Evolutionary conservation across 2,113 vertebrate species (phyloP), one percentile per base, ranked within the genome.

Genomic region (Tenebrosternarchus preto): DNA sequence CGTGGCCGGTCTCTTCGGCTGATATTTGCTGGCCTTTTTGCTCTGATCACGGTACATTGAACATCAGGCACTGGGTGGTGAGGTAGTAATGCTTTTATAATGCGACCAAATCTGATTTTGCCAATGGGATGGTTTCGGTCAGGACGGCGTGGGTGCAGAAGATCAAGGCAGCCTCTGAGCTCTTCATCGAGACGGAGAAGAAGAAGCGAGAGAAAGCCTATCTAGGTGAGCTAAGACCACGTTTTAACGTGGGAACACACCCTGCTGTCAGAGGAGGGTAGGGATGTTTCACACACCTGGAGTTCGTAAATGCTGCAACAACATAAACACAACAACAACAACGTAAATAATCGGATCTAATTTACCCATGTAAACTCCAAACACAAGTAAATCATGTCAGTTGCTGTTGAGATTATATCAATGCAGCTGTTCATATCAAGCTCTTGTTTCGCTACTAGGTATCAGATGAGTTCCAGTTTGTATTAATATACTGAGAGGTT

Each of bases 131-230:
- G 66, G 29, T 74, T 80, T 16, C 25, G 53, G 16, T 22, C 53
- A 99, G 98, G 94, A 99, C 98, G 2, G 96, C 97, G 39, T 99
- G 98, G 98, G 98, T 99, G 82, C 98, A 99, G 92, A 99, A 99
- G 85, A 99, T 99, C 76, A 99, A 99, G 88, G 97, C 97, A 1
- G 98, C 98, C 7, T 99, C 98, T 4, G 98, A 99, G 63, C 95
- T 99, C 83, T 99, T 99, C 91, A 98, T 99, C 64, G 98, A 99
- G 90, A 99, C 98, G 0, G 98, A 99, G 91, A 99, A 99, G 87
- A 99, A 97, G 94, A 99, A 99, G 90, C 92, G 98, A 33, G 98
- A 99, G 88, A 99, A 99, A 73, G 98, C 98, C 0, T 99, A 99
- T 87, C 89, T 98, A 69, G 98, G 98, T 99, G 92, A 88, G 85